Conservation (phyloP, 2,113 vertebrate species). For the Boulengeromyrus knoepffleri region DNA sequence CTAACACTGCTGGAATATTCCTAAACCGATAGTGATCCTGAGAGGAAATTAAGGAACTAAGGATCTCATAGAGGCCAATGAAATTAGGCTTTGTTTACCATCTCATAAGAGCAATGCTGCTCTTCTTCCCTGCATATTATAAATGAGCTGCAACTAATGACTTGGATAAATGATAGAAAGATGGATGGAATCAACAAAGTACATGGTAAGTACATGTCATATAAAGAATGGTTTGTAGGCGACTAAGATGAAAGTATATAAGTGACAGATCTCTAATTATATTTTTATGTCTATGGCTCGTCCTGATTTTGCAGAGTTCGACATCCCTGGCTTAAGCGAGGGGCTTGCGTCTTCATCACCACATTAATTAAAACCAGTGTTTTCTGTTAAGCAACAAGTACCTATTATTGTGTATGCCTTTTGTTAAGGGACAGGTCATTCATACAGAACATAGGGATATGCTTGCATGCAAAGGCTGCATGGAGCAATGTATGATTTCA, state of each 20-base stretch:
- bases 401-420: background rate
- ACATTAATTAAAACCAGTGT: background rate
- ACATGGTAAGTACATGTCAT: background rate
- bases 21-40: background rate
- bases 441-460: background rate
- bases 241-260: background rate
- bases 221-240: background rate
- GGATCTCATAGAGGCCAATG: background rate
- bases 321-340: background rate
- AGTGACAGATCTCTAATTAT: background rate
- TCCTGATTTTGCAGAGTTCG: background rate
- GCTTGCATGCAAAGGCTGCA: background rate
- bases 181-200: background rate
- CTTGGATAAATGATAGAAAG: background rate
- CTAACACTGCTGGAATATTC: background rate
- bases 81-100: background rate
- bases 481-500: background rate
- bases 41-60: background rate
- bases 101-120: background rate
- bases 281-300: background rate
- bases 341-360: background rate
- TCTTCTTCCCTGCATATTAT: background rate
- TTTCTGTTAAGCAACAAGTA: background rate
- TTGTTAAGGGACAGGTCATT: background rate
- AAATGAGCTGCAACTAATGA: background rate